Evolutionary conservation across 1,140 invertebrate species (phyloP).

Genomic region (Mycetomoellerius zeteki): DNA sequence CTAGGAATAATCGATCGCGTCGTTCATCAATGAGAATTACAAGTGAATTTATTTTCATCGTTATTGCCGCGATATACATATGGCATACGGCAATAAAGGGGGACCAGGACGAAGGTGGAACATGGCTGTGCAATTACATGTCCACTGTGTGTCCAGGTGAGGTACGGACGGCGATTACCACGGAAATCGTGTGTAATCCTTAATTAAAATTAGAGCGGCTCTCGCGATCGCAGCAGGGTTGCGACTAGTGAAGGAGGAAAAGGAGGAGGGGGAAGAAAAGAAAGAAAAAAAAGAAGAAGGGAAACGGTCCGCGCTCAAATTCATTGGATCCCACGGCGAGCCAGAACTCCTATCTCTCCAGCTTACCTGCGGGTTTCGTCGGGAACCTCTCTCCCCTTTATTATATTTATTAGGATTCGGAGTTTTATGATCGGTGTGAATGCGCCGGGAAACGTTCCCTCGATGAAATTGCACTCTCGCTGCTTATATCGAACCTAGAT

Average conservation of each 20-base stretch:
- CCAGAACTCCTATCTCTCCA: conserved; percentile 8
- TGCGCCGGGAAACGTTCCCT: background rate
- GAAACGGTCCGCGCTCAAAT: conserved; percentile 59
- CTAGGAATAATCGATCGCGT: conserved; percentile 29
- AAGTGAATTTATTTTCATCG: conserved; percentile 32
- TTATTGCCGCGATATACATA: conserved; percentile 50
- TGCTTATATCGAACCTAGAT: background rate
- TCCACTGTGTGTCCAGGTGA: conserved; percentile 68
- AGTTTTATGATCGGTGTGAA: conserved; percentile 68
- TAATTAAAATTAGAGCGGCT: conserved; percentile 83
- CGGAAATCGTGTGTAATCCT: conserved; percentile 75
- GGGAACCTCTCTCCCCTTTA: background rate
- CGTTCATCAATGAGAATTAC: conserved; percentile 74
- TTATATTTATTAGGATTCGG: conserved; percentile 73
- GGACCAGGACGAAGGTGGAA: conserved; percentile 60
- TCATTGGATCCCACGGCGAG: conserved; percentile 69
- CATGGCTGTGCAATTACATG: conserved; percentile 67
- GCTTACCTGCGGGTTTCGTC: conserved; percentile 44
- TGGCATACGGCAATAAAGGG: conserved; percentile 42
- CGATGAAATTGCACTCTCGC: conserved; percentile 36
- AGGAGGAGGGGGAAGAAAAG: background rate
- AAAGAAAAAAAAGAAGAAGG: no score
- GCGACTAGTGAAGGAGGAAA: conserved; percentile 41
- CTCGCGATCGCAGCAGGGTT: conserved; percentile 75
- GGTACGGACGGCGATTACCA: conserved; percentile 74